Evolutionary conservation across 2,113 vertebrate species (phyloP).

Genomic region (Oreochromis niloticus): DNA sequence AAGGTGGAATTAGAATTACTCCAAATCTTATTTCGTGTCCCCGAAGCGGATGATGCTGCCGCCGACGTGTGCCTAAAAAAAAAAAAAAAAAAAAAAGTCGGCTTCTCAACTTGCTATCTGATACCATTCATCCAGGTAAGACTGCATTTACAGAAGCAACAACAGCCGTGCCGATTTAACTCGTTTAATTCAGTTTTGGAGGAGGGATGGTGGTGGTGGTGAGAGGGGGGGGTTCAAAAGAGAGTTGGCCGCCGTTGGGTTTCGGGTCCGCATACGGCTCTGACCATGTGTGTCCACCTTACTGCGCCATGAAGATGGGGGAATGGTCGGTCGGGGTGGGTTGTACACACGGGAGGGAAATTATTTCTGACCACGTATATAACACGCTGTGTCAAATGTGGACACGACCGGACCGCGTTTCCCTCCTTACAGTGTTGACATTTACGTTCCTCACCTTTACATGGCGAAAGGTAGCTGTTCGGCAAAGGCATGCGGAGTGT

Average conservation of each 20-base stretch:
- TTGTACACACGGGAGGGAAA: conserved; percentile 16
- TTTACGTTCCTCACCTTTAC: background rate
- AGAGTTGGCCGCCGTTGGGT: background rate
- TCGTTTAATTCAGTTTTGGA: too few relatives aligned
- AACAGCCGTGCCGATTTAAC: too few relatives aligned
- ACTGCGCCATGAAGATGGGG: conserved; percentile 63
- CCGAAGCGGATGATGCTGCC: conserved; percentile 58
- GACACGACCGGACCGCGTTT: background rate
- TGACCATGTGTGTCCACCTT: conserved; percentile 69
- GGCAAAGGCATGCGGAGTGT: background rate
- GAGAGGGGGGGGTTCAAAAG: too few relatives aligned
- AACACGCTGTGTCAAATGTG: background rate
- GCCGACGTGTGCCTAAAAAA: conserved; percentile 36
- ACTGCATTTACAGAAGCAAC: too few relatives aligned
- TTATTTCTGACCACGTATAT: conserved; percentile 29
- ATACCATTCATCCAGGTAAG: too few relatives aligned
- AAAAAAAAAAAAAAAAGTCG: background rate
- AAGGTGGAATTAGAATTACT: conserved; percentile 65
- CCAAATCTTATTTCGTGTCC: conserved; percentile 18
- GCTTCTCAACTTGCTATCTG: too few relatives aligned
- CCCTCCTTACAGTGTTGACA: background rate
- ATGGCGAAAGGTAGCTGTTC: background rate
- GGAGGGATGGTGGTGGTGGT: too few relatives aligned
- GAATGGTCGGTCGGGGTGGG: conserved; percentile 18
- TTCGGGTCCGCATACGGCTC: conserved; percentile 36